Base-by-base conservation (phyloP, 2,113 vertebrate species). In the Nettapus auritus region DNA sequence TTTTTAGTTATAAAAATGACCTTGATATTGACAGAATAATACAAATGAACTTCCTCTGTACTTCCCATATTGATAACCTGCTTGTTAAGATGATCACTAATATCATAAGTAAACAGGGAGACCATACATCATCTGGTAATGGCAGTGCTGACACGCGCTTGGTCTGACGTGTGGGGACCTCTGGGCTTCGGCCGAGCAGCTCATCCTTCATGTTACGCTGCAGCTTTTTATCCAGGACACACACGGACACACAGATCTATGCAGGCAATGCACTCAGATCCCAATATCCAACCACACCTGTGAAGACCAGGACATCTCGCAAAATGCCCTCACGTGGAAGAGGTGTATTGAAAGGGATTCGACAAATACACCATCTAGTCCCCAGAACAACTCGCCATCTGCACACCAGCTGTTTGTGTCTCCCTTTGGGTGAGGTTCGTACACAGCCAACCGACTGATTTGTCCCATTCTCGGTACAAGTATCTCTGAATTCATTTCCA, bases 31-130 rank as follows among this genome's bases (percentile, higher is more conserved):
- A 98, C 98, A 98, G 95, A 98, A 80, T 88, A 81, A 97, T 98
- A 98, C 67, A 95, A 98, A 98, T 97, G 98, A 97, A 98, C 98
- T 97, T 97, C 97, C 96, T 69, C 96, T 62, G 85, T 92, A 96
- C 97, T 97, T 90, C 69, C 94, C 96, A 96, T 98, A 99, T 99
- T 98, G 98, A 99, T 98, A 98, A 97, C 96, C 96, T 89, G 97
- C 97, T 98, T 97, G 96, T 88, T 97, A 91, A 96, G 98, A 98
- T 98, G 98, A 99, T 98, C 98, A 97, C 97, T 98, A 98, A 98
- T 98, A 98, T 98, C 98, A 97, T 98, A 98, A 98, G 98, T 98
- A 98, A 98, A 97, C 97, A 98, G 95, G 68, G 81, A 82, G 96
- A 74, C 81, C 38, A 96, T 97, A 95, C 90, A 96, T 98, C 98